phyloP scores from a whole-genome alignment of 2,888 invertebrate species.

The Melanostoma mellinum region DNA sequence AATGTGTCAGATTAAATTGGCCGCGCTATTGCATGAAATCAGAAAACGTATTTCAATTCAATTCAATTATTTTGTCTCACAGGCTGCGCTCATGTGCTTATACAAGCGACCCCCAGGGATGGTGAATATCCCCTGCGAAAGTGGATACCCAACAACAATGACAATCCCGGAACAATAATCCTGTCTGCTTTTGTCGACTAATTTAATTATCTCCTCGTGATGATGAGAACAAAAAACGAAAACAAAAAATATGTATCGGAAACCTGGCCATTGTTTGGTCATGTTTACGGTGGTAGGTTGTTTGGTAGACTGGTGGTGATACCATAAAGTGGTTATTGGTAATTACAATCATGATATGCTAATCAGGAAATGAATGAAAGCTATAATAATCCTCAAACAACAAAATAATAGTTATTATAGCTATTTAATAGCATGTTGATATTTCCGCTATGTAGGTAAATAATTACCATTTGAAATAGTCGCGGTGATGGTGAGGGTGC shows the following conservation, averaged over 20 bases:
- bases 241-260: constrained; percentile 5
- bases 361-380: constrained; percentile 70
- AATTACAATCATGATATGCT: constrained; percentile 69
- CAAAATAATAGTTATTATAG: constrained; percentile 57
- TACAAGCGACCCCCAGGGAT: constrained; percentile 3
- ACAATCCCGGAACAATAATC: constrained; percentile 61
- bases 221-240: constrained; percentile 16
- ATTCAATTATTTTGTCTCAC: constrained; percentile 66
- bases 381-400: constrained; percentile 67
- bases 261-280: constrained; percentile 35
- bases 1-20: constrained; percentile 70
- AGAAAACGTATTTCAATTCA: constrained; percentile 71
- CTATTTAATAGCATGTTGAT: constrained; percentile 44
- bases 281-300: neutral
- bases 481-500: constrained; percentile 11
- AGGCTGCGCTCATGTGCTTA: neutral
- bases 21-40: constrained; percentile 52
- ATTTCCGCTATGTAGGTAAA: constrained; percentile 40
- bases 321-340: constrained; percentile 54
- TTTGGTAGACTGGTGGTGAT: constrained; percentile 27
- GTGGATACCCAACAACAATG: constrained; percentile 20
- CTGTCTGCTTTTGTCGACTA: constrained; percentile 69
- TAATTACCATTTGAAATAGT: constrained; percentile 49
- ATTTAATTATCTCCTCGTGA: constrained; percentile 63
- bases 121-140: constrained; percentile 2